Evolutionary conservation across 37 sponge, comb jelly and placozoan species (phyloP), one percentile per base, ranked within the genome.

Genomic region (Chondrosia reniformis): DNA sequence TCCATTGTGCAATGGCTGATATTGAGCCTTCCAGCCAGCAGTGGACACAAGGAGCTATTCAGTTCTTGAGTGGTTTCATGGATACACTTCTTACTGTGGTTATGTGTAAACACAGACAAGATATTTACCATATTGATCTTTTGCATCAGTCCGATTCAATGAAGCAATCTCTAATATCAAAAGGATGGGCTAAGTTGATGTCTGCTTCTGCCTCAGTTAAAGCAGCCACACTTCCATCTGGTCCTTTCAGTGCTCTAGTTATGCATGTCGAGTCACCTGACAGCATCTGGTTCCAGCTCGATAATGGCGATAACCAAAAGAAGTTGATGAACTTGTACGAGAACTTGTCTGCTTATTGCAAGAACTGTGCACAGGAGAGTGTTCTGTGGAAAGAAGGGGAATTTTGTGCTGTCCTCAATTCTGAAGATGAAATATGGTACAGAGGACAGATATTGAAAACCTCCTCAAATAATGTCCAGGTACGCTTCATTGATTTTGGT

Each of bases 1-100:
- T 80, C 4, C 24, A 76, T 43, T 80, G 80, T 37, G 24, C 43
- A 37, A 22, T 86, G 7, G 31, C 17, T 25, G 76, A 67, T 36
- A 22, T 80, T 49, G 39, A 24, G 32, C 76, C 76, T 44, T 21
- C 56, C 38, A 31, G 55, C 32, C 55, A 33, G 9, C 21, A 10
- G 56, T 75, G 76, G 76, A 54, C 76, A 31, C 8, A 2, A 25
- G 55, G 28, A 30, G 37, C 55, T 2, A 36, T 22, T 31, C 21
- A 28, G 7, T 30, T 30, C 36, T 67, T 67, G 21, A 31, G 36
- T 6, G 5, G 34, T 4, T 67, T 33, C 8, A 67, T 33, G 4
- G 71, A 67, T 22, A 67, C 30, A 36, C 30, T 36, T 34, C 32
- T 31, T 27, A 22, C 34, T 67, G 13, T 67, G 3, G 37, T 67